Conservation (phyloP, 2,797 vertebrate genomes). For the Anas acuta region DNA sequence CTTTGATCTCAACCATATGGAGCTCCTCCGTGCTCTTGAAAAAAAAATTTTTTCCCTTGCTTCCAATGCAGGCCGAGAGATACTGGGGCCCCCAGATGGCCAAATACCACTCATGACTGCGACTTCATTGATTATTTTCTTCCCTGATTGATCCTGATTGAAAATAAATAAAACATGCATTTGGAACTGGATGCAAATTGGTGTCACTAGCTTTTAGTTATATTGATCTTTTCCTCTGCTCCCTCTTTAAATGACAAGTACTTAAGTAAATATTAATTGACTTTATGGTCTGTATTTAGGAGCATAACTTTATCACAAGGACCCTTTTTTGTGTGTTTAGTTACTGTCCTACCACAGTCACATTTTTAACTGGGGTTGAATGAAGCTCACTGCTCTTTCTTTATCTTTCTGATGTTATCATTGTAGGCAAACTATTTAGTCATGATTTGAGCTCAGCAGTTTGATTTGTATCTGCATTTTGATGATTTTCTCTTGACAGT, state of each 20-base stretch:
- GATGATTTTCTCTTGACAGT: conserved; percentile 23
- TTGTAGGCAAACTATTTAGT: conserved; percentile 43
- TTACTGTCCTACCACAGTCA: conserved; percentile 30
- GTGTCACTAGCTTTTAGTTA: conserved; percentile 78
- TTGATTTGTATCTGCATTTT: conserved; percentile 47
- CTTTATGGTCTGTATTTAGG: conserved; percentile 35
- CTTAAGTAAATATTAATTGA: conserved; percentile 71
- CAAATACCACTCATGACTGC: conserved; percentile 82
- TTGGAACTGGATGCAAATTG: conserved; percentile 86
- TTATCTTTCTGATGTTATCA: conserved; percentile 59
- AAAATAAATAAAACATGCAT: conserved; percentile 91
- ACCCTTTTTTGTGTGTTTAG: conserved; percentile 10
- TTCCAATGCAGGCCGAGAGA: conserved; percentile 86
- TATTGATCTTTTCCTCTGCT: conserved; percentile 87
- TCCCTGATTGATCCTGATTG: conserved; percentile 90
- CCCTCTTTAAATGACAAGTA: conserved; percentile 57
- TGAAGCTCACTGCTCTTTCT: conserved; percentile 28
- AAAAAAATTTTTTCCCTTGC: conserved; percentile 81
- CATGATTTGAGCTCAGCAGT: conserved; percentile 20
- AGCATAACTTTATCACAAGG: conserved; percentile 29
- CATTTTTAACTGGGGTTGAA: conserved; percentile 35
- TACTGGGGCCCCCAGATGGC: conserved; percentile 90
- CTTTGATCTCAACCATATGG: conserved; percentile 99
- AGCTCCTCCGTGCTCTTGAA: conserved; percentile 89
- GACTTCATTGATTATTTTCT: conserved; percentile 90